These are phyloP conservation scores for Bubo blakistoni DNA, from an alignment of 2,113 vertebrate genomes.

Conservation along the genomic window DNA sequence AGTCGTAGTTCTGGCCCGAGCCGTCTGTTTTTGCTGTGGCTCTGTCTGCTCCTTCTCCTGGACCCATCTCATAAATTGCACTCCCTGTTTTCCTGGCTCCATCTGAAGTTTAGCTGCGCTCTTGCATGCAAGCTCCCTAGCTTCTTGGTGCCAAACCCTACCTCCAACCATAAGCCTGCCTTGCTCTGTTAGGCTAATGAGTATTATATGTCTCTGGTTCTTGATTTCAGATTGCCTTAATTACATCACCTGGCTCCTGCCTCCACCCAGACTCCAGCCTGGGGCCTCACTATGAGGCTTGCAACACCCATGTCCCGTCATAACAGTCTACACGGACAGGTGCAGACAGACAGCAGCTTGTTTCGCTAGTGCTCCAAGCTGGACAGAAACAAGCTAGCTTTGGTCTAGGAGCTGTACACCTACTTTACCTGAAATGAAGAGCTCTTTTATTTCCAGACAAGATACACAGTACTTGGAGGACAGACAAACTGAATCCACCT, in stretches of 20 bases:
- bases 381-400: neutral
- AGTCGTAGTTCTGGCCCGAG: neutral
- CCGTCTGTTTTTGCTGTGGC: neutral
- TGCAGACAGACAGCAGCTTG: conserved; percentile 16
- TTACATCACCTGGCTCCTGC: conserved; percentile 13
- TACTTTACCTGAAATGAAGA: neutral
- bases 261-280: conserved; percentile 41
- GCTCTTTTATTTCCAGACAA: neutral
- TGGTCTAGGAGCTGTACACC: neutral
- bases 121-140: neutral
- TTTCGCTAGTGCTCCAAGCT: neutral
- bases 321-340: conserved; percentile 1
- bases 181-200: neutral
- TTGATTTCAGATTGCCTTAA: conserved; percentile 32
- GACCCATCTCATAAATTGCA: neutral
- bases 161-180: neutral
- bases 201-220: neutral
- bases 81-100: neutral
- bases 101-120: neutral
- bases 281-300: conserved; percentile 8
- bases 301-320: conserved; percentile 7
- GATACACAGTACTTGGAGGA: neutral
- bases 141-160: neutral
- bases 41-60: neutral
- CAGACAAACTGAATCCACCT: neutral